phyloP scores from a whole-genome alignment of 2,113 vertebrate genomes.

The Sigmodon hispidus region DNA sequence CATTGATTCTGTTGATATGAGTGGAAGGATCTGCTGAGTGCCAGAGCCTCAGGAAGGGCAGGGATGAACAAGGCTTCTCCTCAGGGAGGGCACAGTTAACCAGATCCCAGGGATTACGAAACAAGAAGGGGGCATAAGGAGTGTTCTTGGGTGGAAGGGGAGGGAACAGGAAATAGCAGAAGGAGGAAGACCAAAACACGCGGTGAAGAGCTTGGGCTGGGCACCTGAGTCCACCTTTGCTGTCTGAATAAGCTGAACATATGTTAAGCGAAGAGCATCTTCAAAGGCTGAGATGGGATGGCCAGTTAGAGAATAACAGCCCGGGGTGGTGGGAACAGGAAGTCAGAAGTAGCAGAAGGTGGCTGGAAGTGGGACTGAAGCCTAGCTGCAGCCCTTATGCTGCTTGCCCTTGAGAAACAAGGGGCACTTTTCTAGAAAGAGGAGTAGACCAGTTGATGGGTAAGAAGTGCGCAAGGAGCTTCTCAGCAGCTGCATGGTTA shows the following conservation, averaged over 20 bases:
- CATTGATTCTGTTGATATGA: not conserved
- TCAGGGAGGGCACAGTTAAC: not conserved
- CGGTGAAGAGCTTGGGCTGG: not conserved
- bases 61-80: not conserved
- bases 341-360: not conserved
- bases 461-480: not conserved
- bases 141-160: not conserved
- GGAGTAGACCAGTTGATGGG: not conserved
- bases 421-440: not conserved
- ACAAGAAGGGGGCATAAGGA: not conserved
- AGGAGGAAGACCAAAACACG: accelerated
- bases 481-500: not conserved
- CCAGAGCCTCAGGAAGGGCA: not conserved
- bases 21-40: not conserved
- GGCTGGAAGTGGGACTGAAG: not conserved
- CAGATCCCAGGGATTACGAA: not conserved
- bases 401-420: not conserved
- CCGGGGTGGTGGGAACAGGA: not conserved
- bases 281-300: not conserved
- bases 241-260: not conserved
- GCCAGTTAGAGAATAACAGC: not conserved
- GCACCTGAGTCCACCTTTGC: not conserved
- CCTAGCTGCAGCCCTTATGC: no score
- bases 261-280: not conserved
- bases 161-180: not conserved